Percentiles rank a stretch among this genome's conserved stretches.
These are phyloP conservation scores for Caenorhabditis plicata DNA, from an alignment of 2,888 invertebrate species.

Conservation along the genomic window DNA sequence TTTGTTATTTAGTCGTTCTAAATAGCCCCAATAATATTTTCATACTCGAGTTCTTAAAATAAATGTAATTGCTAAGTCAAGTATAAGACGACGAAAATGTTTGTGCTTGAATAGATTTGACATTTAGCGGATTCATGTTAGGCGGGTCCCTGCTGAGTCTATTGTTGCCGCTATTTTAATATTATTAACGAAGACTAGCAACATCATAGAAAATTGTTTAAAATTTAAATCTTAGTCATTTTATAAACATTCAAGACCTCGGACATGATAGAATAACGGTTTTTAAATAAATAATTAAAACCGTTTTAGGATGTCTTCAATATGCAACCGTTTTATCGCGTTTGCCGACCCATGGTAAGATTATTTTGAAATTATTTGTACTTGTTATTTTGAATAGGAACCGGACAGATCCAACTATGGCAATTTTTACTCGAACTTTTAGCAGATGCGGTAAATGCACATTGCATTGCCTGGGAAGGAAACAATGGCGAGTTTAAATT, in stretches of 20 bases:
- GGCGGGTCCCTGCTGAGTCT: slow-evolving; percentile 8
- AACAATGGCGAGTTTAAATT: slow-evolving; percentile 89
- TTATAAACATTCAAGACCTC: too few relatives aligned
- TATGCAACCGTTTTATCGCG: slow-evolving; percentile 47
- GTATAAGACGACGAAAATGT: too few relatives aligned
- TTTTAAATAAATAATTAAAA: slow-evolving; percentile 1
- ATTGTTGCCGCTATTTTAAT: too few relatives aligned
- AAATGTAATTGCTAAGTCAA: too few relatives aligned
- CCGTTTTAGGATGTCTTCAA: slow-evolving; percentile 45
- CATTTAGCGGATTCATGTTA: too few relatives aligned
- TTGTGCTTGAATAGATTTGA: too few relatives aligned
- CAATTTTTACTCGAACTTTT: slow-evolving; percentile 94
- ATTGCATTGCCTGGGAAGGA: slow-evolving; percentile 84
- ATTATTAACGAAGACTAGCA: too few relatives aligned
- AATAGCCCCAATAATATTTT: too few relatives aligned
- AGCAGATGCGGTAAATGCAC: slow-evolving; percentile 74
- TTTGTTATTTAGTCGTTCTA: too few relatives aligned
- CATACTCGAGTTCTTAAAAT: too few relatives aligned
- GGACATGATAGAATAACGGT: background rate
- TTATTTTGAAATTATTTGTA: slow-evolving; percentile 2
- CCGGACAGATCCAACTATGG: slow-evolving; percentile 92
- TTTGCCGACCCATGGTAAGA: slow-evolving; percentile 36
- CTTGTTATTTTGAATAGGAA: slow-evolving; percentile 24
- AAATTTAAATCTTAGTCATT: too few relatives aligned
- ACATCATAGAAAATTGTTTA: too few relatives aligned